Percentiles rank a stretch among this genome's conserved stretches.
phyloP scores from a whole-genome alignment of 2,888 invertebrate species.

The Machimus atricapillus region DNA sequence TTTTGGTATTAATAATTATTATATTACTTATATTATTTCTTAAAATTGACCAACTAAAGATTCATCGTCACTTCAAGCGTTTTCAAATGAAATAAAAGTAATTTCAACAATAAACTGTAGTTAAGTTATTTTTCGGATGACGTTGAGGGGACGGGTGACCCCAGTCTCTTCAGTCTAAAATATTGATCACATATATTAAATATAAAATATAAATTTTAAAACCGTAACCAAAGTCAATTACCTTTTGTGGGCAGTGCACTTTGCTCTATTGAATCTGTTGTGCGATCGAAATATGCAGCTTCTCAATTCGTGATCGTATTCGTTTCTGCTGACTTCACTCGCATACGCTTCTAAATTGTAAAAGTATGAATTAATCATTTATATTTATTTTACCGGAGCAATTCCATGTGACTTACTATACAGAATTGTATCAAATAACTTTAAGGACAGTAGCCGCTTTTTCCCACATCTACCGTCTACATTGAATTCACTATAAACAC shows the following conservation, averaged over 20 bases:
- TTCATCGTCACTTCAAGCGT: background rate
- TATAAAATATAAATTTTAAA: background rate
- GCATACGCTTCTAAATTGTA: background rate
- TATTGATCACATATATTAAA: background rate
- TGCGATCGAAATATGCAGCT: constrained; percentile 2
- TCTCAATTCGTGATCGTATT: background rate
- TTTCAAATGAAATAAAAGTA: too few species aligned
- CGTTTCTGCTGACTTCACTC: background rate
- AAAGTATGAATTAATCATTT: background rate
- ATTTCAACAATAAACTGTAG: background rate
- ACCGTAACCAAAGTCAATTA: background rate
- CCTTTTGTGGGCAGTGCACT: background rate
- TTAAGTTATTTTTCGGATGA: background rate
- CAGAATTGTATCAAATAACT: background rate
- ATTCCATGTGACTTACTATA: background rate
- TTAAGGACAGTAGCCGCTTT: background rate
- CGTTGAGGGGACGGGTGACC: background rate
- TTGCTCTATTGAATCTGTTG: background rate
- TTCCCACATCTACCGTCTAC: background rate
- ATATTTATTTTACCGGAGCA: background rate
- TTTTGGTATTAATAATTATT: too few species aligned
- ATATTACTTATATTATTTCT: too few species aligned
- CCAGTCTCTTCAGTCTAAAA: background rate
- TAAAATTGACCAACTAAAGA: too few species aligned
- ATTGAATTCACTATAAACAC: background rate